Conservation (phyloP, 2,888 invertebrate species). For the Drosophila neotestacea region DNA sequence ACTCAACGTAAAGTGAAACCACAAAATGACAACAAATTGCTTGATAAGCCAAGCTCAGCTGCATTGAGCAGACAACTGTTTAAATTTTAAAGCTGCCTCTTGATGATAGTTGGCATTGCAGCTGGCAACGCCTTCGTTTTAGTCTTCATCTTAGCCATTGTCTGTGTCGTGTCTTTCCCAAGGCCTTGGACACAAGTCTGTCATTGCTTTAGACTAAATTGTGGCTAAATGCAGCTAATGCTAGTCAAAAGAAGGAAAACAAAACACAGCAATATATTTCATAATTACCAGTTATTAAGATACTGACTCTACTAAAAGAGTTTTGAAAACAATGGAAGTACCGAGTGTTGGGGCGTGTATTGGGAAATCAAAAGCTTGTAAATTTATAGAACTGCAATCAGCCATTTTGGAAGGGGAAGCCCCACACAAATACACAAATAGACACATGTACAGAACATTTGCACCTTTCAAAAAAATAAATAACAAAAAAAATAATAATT, state of each 20-base stretch:
- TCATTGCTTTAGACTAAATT: conserved; percentile 61
- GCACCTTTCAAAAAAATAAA: conserved; percentile 59
- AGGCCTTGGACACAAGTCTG: conserved; percentile 61
- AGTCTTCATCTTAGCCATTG: conserved; percentile 55
- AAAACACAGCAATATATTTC: conserved; percentile 41
- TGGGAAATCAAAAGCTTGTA: conserved; percentile 15
- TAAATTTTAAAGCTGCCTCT: conserved; percentile 32
- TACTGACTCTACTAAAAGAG: not conserved
- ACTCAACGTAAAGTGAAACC: conserved; percentile 47
- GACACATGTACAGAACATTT: conserved; percentile 45
- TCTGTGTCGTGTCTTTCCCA: conserved; percentile 40
- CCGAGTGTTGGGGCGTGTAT: conserved; percentile 17
- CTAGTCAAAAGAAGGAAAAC: conserved; percentile 16
- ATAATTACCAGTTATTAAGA: conserved; percentile 69
- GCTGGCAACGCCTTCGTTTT: conserved; percentile 64
- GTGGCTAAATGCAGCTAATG: conserved; percentile 68
- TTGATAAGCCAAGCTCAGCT: conserved; percentile 55
- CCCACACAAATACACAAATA: not conserved
- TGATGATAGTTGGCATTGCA: conserved; percentile 38
- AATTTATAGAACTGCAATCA: conserved; percentile 26
- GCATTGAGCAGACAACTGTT: conserved; percentile 29
- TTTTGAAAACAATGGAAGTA: conserved; percentile 40
- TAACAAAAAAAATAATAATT: conserved; percentile 52
- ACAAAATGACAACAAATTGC: conserved; percentile 48
- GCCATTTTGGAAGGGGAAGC: conserved; percentile 48